Base-by-base conservation (phyloP, 92 coral and sea anemone species). In the Umimayanthus chanpuru region DNA sequence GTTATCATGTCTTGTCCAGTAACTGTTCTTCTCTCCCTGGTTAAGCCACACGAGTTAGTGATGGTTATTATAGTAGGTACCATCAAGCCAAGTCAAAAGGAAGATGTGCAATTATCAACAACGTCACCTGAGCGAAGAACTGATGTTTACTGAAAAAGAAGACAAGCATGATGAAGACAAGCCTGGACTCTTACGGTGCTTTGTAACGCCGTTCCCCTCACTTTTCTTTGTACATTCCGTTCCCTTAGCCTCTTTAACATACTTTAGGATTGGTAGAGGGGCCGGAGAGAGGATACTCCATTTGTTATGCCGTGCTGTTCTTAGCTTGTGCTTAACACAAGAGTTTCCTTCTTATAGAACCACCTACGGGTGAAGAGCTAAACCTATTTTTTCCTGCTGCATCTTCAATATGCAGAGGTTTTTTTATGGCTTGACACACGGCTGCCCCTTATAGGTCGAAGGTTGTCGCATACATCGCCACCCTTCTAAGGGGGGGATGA, bases 371-470 rank as follows among this genome's bases (percentile, higher is more conserved):
- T 15, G 10, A 25, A 68, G 21, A 2, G 21, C 20, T 25, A 68
- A 68, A 68, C 10, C 74, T 25, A 9, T 16, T 68, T 68, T 68
- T 68, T 68, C 74, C 74, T 68, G 74, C 74, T 68, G 74, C 74
- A 68, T 68, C 74, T 0, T 3, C 74, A 68, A 68, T 68, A 68
- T 68, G 74, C 74, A 68, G 74, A 68, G 2, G 74, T 0, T 68
- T 68, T 68, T 68, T 68, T 3, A 0, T 68, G 74, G 74, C 74
- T 68, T 68, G 74, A 2, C 74, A 68, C 74, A 68, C 74, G 74
- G 74, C 74, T 68, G 74, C 74, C 74, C 74, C 74, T 68, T 68
- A 68, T 68, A 68, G 74, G 74, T 68, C 74, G 74, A 68, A 68
- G 74, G 1, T 3, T 68, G 74, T 25, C 74, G 5, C 74, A 68